Evolutionary conservation across 2,888 invertebrate genomes (phyloP).

Genomic region (Cheilosia impressa): DNA sequence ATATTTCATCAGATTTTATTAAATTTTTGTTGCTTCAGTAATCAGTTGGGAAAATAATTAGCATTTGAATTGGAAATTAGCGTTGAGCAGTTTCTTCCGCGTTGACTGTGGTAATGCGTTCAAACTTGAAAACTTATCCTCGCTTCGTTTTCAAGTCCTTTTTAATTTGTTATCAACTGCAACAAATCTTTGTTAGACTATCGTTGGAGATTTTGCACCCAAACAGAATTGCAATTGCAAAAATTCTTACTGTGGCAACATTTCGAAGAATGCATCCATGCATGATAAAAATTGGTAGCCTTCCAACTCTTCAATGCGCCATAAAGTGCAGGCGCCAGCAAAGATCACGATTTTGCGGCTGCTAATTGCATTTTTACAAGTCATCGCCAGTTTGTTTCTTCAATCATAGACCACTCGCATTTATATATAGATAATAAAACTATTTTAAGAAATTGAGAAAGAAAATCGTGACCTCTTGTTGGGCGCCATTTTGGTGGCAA

Average conservation of each 20-base stretch:
- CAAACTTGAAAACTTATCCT: too few species aligned
- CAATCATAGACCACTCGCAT: too few species aligned
- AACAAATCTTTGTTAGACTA: too few species aligned
- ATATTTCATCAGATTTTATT: slow-evolving; percentile 11
- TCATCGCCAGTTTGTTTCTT: background rate
- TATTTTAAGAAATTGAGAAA: background rate
- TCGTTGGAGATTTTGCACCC: background rate
- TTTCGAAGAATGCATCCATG: background rate
- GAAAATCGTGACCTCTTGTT: too few species aligned
- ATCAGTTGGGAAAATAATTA: background rate
- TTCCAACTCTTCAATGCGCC: slow-evolving; percentile 3
- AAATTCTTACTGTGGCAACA: background rate
- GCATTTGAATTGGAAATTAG: background rate
- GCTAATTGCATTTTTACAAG: background rate
- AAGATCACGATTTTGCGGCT: background rate
- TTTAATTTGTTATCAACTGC: too few species aligned
- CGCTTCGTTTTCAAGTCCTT: too few species aligned
- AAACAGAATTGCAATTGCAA: background rate
- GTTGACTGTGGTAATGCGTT: too few species aligned
- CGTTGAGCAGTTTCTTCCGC: background rate
- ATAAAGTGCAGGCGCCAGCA: slow-evolving; percentile 1
- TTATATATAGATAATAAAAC: too few species aligned
- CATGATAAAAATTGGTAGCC: background rate
- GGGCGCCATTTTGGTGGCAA: too few species aligned
- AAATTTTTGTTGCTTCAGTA: background rate